phyloP scores from a whole-genome alignment of 2,797 vertebrate genomes.

The Pangasius macronema region DNA sequence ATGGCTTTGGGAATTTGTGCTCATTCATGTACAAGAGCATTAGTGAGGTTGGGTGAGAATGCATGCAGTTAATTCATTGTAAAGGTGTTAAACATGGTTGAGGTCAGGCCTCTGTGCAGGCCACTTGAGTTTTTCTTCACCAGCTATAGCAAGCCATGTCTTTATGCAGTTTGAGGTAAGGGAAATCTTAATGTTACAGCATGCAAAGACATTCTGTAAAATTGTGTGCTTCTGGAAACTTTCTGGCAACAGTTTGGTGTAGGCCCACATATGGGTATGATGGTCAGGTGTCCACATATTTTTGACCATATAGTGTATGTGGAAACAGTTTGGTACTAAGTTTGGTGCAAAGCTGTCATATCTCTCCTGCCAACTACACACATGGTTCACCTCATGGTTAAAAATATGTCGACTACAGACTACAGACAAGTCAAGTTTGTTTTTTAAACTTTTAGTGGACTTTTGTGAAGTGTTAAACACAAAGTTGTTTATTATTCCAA shows the following conservation, averaged over 20 bases:
- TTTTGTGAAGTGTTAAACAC: neutral
- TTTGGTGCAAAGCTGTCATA: neutral
- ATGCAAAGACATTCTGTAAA: too few relatives aligned
- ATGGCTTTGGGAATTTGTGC: neutral
- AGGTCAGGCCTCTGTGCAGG: neutral
- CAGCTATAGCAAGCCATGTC: neutral
- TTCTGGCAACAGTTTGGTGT: neutral
- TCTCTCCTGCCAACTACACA: neutral
- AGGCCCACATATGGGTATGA: too few relatives aligned
- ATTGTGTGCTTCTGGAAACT: neutral
- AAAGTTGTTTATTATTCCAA: conserved; percentile 1
- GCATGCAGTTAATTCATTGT: neutral
- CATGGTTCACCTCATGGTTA: neutral
- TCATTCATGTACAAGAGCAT: neutral
- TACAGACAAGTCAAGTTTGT: neutral
- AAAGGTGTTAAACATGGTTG: neutral
- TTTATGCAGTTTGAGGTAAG: neutral
- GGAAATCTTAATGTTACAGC: neutral
- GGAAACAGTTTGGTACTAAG: too few relatives aligned
- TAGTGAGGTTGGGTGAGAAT: neutral
- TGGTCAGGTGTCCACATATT: too few relatives aligned
- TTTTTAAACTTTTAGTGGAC: neutral
- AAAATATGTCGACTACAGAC: neutral
- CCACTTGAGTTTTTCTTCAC: neutral
- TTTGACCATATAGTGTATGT: neutral